Percentiles rank a stretch among this genome's conserved stretches.
phyloP scores from a whole-genome alignment of 2,797 vertebrate species.

The Pelochelys cantorii region DNA sequence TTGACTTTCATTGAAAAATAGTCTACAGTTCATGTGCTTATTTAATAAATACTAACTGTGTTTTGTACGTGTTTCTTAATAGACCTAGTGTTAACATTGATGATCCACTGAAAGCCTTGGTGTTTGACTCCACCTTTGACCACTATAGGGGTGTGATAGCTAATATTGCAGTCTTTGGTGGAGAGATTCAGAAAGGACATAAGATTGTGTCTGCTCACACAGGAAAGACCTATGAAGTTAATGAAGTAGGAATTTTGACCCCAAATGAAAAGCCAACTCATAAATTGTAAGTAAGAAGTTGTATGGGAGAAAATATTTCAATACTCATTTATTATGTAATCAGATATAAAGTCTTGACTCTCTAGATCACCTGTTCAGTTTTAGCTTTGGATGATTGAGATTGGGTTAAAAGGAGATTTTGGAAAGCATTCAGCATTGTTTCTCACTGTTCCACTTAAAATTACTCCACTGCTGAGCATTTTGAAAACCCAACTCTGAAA shows the following conservation, averaged over 20 bases:
- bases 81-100: conserved; percentile 84
- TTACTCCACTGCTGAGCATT: background rate
- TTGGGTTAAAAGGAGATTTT: background rate
- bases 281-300: conserved; percentile 85
- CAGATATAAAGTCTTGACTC: background rate
- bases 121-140: conserved; percentile 96
- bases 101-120: conserved; percentile 91
- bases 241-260: conserved; percentile 92
- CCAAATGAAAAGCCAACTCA: conserved; percentile 88
- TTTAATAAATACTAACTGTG: background rate
- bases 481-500: background rate
- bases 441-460: background rate
- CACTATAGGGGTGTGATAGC: conserved; percentile 94
- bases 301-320: background rate
- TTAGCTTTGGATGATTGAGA: background rate
- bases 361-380: background rate
- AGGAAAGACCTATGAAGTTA: conserved; percentile 92
- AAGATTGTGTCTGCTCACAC: conserved; percentile 88
- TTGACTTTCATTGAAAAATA: background rate
- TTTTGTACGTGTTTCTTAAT: conserved; percentile 41
- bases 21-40: background rate
- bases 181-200: conserved; percentile 89
- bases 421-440: background rate
- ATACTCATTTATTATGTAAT: background rate
- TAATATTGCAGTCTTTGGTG: conserved; percentile 91